Evolutionary conservation across 35 echinoderm and acorn worm species (phyloP).

Genomic region (Chiridota heheva): DNA sequence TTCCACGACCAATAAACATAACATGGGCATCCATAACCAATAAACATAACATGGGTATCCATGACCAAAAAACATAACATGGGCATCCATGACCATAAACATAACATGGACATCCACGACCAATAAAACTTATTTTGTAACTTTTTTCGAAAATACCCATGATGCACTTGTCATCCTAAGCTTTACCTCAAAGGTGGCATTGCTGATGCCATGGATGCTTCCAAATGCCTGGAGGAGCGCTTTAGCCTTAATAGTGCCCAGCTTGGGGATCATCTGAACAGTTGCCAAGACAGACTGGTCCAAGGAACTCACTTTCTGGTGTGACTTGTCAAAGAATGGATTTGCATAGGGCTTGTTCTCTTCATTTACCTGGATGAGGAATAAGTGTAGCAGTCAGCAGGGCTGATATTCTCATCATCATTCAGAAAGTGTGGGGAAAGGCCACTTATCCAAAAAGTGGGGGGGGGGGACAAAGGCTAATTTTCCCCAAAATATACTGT

Average conservation of each 20-base stretch:
- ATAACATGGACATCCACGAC: too few species aligned
- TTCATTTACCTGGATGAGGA: constrained; percentile 68
- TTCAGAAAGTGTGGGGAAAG: too few species aligned
- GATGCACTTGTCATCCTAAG: neutral
- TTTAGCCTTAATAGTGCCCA: constrained; percentile 86
- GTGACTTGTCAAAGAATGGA: constrained; percentile 64
- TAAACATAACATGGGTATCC: too few species aligned
- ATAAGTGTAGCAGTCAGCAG: neutral
- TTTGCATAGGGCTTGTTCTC: constrained; percentile 84
- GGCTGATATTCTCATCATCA: neutral
- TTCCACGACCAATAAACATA: too few species aligned
- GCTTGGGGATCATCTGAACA: constrained; percentile 77
- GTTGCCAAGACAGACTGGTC: constrained; percentile 62
- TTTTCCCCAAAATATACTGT: too few species aligned
- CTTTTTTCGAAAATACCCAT: neutral
- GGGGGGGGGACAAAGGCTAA: too few species aligned
- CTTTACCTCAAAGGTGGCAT: neutral
- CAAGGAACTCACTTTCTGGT: constrained; percentile 31
- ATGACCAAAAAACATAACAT: too few species aligned
- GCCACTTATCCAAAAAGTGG: too few species aligned
- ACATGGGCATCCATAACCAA: too few species aligned
- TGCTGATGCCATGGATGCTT: constrained; percentile 63
- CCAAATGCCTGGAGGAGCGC: constrained; percentile 75
- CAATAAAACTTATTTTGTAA: neutral
- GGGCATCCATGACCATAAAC: too few species aligned